Base-by-base conservation (phyloP, 2,888 invertebrate species). In the Griposia aprilina region DNA sequence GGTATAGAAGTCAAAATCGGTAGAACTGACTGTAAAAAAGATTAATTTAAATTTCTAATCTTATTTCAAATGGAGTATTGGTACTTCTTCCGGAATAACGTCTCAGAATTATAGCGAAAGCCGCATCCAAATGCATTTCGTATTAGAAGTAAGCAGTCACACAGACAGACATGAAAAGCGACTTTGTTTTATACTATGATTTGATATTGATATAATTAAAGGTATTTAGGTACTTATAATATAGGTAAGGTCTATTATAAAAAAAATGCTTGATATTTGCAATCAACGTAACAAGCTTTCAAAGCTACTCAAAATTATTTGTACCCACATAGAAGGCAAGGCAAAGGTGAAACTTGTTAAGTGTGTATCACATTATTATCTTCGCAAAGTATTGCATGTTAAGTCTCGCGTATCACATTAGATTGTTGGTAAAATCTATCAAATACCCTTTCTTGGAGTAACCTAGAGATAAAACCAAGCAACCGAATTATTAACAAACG, bases 301-400 rank as follows among this genome's bases (percentile, higher is more conserved):
- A 23, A 60, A 26, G 30, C 13, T 74, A 5, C 13, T 36, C 6
- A 26, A 71, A 26, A 36, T 15, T 36, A 55, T 72, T 81, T 72
- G 48, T 48, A 23, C 23, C 3, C 17, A 62, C 11, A 23, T 11
- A 13, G 15, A 36, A 81, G 23, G 26, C 36, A 6, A 48, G 26
- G 13, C 45, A 48, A 48, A 62, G 55, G 17, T 48, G 7, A 17
- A 52, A 60, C 11, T 11, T 59, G 50, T 60, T 78, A 50, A 50
- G 36, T 41, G 48, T 57, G 36, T 59, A 62, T 77, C 52, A 45
- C 20, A 26, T 73, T 73, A 23, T 11, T 26, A 68, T 79, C 59
- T 59, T 15, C 15, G 11, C 11, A 4, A 59, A 20, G 20, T 67
- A 60, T 41, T 36, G 20, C n/a, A 45, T 60, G 17, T 15, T n/a